Conservation (phyloP, 2,113 vertebrate species). For the Dolichotis patagonum region DNA sequence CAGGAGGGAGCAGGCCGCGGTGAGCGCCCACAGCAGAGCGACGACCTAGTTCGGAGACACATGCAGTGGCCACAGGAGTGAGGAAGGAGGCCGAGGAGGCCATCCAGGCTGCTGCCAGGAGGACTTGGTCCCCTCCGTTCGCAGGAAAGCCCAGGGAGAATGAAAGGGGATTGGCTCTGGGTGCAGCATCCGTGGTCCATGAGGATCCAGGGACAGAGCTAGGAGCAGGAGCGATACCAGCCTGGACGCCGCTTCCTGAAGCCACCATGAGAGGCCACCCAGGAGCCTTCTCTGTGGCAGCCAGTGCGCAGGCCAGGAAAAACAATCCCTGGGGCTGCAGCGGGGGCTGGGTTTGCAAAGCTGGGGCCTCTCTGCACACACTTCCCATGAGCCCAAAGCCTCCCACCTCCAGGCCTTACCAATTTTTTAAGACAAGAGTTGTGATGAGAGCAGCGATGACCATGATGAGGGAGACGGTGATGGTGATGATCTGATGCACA, state of each 20-base stretch:
- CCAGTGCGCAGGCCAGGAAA: rapidly evolving
- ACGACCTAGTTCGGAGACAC: conserved; percentile 81
- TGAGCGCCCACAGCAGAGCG: conserved; percentile 71
- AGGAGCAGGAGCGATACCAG: rapidly evolving
- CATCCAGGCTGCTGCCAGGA: rapidly evolving
- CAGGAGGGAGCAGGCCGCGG: conserved; percentile 80
- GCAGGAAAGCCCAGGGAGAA: neutral
- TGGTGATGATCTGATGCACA: conserved; percentile 99
- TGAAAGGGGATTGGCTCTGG: rapidly evolving
- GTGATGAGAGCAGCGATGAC: conserved; percentile 99
- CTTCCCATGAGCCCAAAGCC: neutral
- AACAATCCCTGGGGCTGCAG: too few relatives aligned
- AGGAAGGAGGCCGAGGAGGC: rapidly evolving
- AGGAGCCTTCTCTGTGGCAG: rapidly evolving
- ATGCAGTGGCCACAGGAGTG: neutral
- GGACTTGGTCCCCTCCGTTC: rapidly evolving
- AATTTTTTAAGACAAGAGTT: conserved; percentile 99
- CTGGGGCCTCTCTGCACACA: too few relatives aligned
- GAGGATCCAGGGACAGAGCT: neutral
- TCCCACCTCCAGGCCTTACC: conserved; percentile 89
- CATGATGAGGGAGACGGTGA: conserved; percentile 99
- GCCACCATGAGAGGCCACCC: rapidly evolving
- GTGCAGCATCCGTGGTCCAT: too few relatives aligned
- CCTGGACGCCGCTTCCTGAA: rapidly evolving
- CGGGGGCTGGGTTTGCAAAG: neutral